Percentiles rank a stretch among this genome's conserved stretches.
These are phyloP conservation scores for Parazoanthus darwini DNA, from an alignment of 92 coral and sea anemone species.

Conservation along the genomic window DNA sequence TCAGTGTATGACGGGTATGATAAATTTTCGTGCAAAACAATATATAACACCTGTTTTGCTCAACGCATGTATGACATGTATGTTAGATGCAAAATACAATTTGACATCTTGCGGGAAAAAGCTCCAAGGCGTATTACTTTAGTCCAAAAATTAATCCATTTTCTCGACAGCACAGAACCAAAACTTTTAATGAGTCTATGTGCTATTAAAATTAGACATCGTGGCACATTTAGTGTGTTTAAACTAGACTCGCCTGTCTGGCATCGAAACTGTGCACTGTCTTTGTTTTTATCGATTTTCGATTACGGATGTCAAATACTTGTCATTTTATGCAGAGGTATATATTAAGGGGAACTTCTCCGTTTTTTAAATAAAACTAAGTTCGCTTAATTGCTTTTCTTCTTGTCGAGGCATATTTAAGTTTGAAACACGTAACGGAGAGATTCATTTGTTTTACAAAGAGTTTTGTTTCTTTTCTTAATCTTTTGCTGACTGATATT, in stretches of 20 bases:
- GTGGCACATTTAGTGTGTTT: conserved; percentile 5
- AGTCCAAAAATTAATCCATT: not conserved
- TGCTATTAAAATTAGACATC: not conserved
- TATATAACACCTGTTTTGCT: not conserved
- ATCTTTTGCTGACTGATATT: not conserved
- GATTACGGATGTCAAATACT: not conserved
- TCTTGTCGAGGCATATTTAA: not conserved
- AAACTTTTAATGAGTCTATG: not conserved
- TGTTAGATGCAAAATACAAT: not conserved
- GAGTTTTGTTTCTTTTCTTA: not conserved
- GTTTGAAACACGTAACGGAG: too few species aligned
- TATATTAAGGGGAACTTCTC: not conserved
- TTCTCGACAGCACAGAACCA: not conserved
- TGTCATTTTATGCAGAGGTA: not conserved
- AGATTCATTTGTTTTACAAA: too few species aligned
- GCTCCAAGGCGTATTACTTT: not conserved
- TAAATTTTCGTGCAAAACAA: not conserved
- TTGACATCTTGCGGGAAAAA: not conserved
- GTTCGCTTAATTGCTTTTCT: not conserved
- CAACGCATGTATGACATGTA: not conserved
- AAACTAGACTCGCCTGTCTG: not conserved
- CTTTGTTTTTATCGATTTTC: not conserved
- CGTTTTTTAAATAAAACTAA: not conserved
- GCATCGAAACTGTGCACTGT: not conserved
- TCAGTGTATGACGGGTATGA: not conserved